Percentiles rank a stretch among this genome's conserved stretches.
phyloP scores from a whole-genome alignment of 2,113 vertebrate species.

The Tichodroma muraria region DNA sequence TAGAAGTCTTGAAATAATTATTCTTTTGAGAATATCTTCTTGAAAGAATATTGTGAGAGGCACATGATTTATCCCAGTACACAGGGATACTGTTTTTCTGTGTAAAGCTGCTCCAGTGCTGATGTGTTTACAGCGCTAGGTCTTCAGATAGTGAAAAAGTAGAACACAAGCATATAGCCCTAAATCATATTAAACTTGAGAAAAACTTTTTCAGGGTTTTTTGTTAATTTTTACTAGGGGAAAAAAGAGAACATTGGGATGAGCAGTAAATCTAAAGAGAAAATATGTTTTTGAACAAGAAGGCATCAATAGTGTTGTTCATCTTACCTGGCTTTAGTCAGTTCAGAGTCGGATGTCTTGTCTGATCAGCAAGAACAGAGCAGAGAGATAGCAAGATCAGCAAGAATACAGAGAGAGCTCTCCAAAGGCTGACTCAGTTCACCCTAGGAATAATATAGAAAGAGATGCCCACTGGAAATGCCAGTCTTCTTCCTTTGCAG shows the following conservation, averaged over 20 bases:
- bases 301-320: neutral
- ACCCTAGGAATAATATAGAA: neutral
- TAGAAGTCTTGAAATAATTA: neutral
- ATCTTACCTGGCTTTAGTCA: neutral
- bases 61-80: neutral
- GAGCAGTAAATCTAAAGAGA: neutral
- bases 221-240: neutral
- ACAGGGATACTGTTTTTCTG: neutral
- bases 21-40: neutral
- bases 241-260: neutral
- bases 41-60: neutral
- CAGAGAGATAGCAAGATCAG: too few relatives aligned
- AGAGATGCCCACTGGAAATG: neutral
- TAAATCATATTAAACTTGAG: constrained; percentile 11
- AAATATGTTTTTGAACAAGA: neutral
- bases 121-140: neutral
- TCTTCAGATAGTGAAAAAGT: neutral
- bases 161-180: constrained; percentile 7
- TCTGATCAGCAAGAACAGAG: neutral
- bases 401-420: neutral
- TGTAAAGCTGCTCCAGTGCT: constrained; percentile 27
- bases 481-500: neutral
- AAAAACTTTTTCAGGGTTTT: neutral
- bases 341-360: neutral
- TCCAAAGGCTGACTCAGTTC: neutral